Base-by-base conservation (phyloP, 2,113 vertebrate species). In the Psophia crepitans region DNA sequence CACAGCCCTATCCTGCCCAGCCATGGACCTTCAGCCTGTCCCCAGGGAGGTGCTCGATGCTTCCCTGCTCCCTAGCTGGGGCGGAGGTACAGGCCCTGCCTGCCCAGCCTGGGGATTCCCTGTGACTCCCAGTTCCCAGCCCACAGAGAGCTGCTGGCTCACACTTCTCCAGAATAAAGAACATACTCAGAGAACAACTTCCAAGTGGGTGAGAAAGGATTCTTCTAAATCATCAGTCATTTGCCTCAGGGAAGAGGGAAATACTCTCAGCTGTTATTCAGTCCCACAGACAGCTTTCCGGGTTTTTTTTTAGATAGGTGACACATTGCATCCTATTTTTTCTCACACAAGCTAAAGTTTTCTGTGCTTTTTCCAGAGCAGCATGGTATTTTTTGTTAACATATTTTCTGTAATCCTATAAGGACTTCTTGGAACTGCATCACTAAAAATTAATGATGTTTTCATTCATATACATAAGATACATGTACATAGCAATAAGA, bases 221-320 rank as follows among this genome's bases (percentile, higher is more conserved):
- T 83, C 43, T 57, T 88, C 54, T 57, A 80, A 88, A 88, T 65
- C 37, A 27, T 74, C 54, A 74, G 46, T 57, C 37, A 19, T 65
- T 96, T 89, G 49, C 88, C 83, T 90, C 68, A 86, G 75, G 88
- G 70, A 48, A 91, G 78, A 84, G 14, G 35, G 56, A 91, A 80
- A 82, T 51, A 57, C 27, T 84, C 49, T 69, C 60, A 85, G 75
- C 63, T 92, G 79, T 83, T 95, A 56, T 33, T 41, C 79, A 88
- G 41, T 11, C 53, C 41, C 27, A 70, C 37, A 88, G 57, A 61
- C 41, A 93, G 35, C 22, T 77, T 77, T 61, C 27, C 80, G 28
- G 0, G 0, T 3, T 6, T 64, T 83, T 82, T 69, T 89, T 80
- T 48, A 54, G 57, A 13, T 54, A 76, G 37, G 28, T 89, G 78